Evolutionary conservation across 2,797 vertebrate species (phyloP), one percentile per base, ranked within the genome.

Genomic region (Melanotaenia parkinsoni): DNA sequence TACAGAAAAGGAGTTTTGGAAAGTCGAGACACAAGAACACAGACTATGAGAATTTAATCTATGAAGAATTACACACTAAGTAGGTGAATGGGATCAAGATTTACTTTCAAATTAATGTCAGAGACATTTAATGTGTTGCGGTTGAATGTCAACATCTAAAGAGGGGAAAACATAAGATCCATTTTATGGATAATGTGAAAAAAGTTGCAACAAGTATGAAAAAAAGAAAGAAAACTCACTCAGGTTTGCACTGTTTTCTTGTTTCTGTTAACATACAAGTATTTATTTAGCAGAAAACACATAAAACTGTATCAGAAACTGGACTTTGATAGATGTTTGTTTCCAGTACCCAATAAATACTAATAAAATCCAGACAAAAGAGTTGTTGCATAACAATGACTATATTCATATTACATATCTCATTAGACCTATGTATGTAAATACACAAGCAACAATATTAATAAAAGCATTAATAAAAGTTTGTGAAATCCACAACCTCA

Each of bases 51-150:
- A 20, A 24, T 3, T 54, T 56, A 43, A 67, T 38, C 37, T 56
- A 4, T 64, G 24, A 63, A 22, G 58, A 53, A 28, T 60, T 58
- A 58, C 33, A 28, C 33, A 54, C 53, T 40, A n/a, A 7, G 53
- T 38, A 63, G 26, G 40, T 20, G 51, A 37, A 18, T 30, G 22
- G 62, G 45, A 33, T 14, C 24, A 20, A 33, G 24, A 53, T 62
- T 51, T 30, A 12, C 71, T 77, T 65, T 70, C 30, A 40, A 58
- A 60, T 67, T 67, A 62, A 76, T 24, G 16, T 56, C 60, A 51
- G 56, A 56, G 66, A 73, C 59, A 62, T 78, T 61, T 60, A 1
- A 32, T 3, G 22, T 58, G n/a, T 38, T 59, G 40, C 69, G 11
- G 45, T 4, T 30, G 24, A 47, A n/a, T 7, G 20, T 9, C 45